Conservation (phyloP, 2,797 vertebrate species). For the Moxostoma hubbsi region DNA sequence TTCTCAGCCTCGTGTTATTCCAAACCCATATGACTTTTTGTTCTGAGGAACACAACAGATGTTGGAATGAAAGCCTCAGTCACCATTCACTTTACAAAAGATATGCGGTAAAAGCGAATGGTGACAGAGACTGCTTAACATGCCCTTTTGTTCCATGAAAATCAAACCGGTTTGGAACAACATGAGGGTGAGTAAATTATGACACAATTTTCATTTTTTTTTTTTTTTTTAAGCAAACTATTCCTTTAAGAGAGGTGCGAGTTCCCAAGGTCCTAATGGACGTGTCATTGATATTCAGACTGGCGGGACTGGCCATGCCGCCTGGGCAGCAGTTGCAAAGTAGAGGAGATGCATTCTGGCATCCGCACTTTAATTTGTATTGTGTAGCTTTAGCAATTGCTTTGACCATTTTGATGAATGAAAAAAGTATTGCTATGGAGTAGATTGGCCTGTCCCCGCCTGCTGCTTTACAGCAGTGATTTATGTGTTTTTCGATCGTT, state of each 20-base stretch:
- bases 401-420: slow-evolving; percentile 86
- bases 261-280: slow-evolving; percentile 56
- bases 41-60: too few species aligned
- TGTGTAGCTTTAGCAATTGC: slow-evolving; percentile 66
- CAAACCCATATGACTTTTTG: too few species aligned
- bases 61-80: too few species aligned
- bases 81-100: too few species aligned
- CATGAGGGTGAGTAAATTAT: too few species aligned
- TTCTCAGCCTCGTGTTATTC: too few species aligned
- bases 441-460: slow-evolving; percentile 80
- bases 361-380: slow-evolving; percentile 78
- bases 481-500: slow-evolving; percentile 85
- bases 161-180: too few species aligned
- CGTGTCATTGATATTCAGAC: slow-evolving; percentile 73
- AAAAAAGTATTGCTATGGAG: slow-evolving; percentile 81
- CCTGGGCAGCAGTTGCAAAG: slow-evolving; percentile 61
- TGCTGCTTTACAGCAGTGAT: slow-evolving; percentile 76
- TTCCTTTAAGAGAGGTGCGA: slow-evolving; percentile 20
- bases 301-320: slow-evolving; percentile 10
- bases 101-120: too few species aligned
- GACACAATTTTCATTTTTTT: too few species aligned
- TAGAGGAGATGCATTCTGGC: slow-evolving; percentile 73
- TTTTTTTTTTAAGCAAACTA: too few species aligned
- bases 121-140: too few species aligned
- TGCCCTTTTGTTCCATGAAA: too few species aligned